Base-by-base conservation (phyloP, 2,888 invertebrate species). In the Cosmia trapezina region DNA sequence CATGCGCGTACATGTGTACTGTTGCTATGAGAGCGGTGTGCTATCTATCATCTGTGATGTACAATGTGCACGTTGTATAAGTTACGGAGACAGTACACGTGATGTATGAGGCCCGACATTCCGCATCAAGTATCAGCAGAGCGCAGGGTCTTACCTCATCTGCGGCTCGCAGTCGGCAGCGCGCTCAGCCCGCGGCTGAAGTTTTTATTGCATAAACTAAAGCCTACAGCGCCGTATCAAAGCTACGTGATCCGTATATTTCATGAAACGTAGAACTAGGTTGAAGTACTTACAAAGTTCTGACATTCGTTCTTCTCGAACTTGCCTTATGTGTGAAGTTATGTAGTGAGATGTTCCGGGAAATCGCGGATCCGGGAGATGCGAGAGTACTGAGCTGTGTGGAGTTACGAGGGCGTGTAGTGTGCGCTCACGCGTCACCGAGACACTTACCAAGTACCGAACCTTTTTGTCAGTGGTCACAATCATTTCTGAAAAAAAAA, bases 141-240 rank as follows among this genome's bases (percentile, higher is more conserved):
- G 45, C 33, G 47, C 5, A 54, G 47, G 49, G 43, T 63, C 28
- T 22, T 43, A 14, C 28, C 64, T 22, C 41, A 53, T 47, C 73
- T 51, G 37, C 9, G 51, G 59, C 70, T 19, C 17, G 28, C 59
- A 41, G 37, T 9, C 45, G 49, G 57, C 65, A 56, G n/a, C 28
- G 53, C 70, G 54, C 51, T 14, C 9, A 49, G 56, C 28, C 33
- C 61, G 33, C 28, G 47, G 22, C 33, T 73, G 3, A 59, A 73
- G 43, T 66, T 76, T 62, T 70, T 64, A 72, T 69, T 72, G 59
- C 70, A 69, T 54, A 76, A 72, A 54, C 68, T 66, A 54, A 72
- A 41, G 33, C 43, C 17, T 54, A 19, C 45, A 47, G 19, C 53
- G 56, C 51, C 51, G 28, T 63, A 45, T 54, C 53, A 59, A 66